Percentiles rank a stretch among this genome's conserved stretches.
Evolutionary conservation across 2,888 invertebrate genomes (phyloP).

Genomic region (Lacanobia oleracea): DNA sequence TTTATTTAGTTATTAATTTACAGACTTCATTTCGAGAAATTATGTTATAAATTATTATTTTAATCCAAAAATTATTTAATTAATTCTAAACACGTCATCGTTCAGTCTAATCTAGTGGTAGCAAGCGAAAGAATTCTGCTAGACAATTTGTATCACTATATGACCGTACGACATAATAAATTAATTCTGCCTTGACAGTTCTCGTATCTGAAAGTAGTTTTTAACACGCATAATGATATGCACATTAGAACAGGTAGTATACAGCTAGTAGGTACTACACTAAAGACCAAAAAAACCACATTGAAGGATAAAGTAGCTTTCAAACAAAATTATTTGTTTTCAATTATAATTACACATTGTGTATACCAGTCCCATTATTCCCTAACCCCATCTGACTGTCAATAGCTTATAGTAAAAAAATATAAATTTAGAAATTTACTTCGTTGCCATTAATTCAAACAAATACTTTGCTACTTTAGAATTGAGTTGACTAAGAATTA

Average conservation of each 20-base stretch:
- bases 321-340: no score
- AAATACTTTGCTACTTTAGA: no score
- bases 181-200: constrained; percentile 51
- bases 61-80: background rate
- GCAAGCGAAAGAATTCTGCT: background rate
- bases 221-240: constrained; percentile 50
- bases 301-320: background rate
- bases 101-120: constrained; percentile 13
- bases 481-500: no score
- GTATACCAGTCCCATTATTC: no score
- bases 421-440: no score
- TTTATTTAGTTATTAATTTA: background rate
- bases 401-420: no score
- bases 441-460: no score
- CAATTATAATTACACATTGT: no score
- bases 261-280: background rate
- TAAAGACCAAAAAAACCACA: background rate
- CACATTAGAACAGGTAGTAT: constrained; percentile 40
- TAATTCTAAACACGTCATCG: background rate
- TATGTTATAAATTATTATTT: background rate
- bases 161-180: constrained; percentile 20
- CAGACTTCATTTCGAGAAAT: background rate
- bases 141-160: constrained; percentile 25
- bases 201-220: constrained; percentile 60
- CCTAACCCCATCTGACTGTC: no score